A percentile compares a stretch with the other conserved stretches of the same genome.
phyloP scores from a whole-genome alignment of 2,797 vertebrate species.

The Protosalanx chinensis region DNA sequence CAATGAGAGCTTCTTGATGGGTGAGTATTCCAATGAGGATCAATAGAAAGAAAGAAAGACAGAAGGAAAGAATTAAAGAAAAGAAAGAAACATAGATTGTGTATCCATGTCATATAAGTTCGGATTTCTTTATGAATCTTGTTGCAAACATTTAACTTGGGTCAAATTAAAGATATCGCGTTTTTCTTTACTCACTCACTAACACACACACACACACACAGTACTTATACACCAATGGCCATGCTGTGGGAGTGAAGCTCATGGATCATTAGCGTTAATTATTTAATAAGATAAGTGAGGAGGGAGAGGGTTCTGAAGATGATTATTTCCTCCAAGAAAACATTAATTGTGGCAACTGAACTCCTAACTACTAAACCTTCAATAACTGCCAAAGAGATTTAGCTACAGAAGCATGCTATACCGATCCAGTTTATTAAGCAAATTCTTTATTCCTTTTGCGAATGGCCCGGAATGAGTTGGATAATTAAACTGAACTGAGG shows the following conservation, averaged over 20 bases:
- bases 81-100: too few relatives aligned
- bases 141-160: background rate
- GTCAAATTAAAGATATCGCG: too few relatives aligned
- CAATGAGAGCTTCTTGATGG: background rate
- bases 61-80: too few relatives aligned
- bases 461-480: background rate
- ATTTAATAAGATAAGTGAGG: conserved; percentile 12
- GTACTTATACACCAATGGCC: background rate
- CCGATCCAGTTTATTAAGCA: background rate
- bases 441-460: conserved; percentile 1
- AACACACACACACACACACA: background rate
- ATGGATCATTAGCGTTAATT: conserved; percentile 6
- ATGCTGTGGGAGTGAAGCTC: background rate
- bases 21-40: background rate
- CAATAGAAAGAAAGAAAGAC: background rate
- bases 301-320: background rate
- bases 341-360: conserved; percentile 1
- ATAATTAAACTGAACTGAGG: background rate
- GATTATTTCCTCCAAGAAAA: conserved; percentile 3
- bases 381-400: conserved; percentile 1
- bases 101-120: background rate
- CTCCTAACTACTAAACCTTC: background rate
- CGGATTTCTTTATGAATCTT: background rate
- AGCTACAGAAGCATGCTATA: background rate
- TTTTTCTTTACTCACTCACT: background rate